Evolutionary conservation across 1,140 invertebrate genomes (phyloP), one percentile per base, ranked within the genome.

Genomic region (Drosophila funebris): DNA sequence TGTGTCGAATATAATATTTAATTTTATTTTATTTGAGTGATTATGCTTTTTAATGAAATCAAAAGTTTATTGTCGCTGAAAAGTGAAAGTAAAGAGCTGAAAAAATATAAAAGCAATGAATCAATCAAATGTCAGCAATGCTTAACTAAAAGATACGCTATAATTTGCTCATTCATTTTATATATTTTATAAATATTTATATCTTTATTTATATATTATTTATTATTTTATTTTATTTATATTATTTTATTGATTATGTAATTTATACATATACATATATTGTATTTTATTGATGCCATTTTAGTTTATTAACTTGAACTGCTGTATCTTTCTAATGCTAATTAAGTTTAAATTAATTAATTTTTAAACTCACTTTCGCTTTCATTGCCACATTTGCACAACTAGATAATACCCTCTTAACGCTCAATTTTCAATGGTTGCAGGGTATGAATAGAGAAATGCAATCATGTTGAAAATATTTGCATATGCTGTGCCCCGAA

Each of bases 401-500:
- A 13, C 33, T 36, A 18, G 1, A 41, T 1, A n/a, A 0, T 18
- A 41, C 39, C 8, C 16, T 18, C 8, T 16, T 7, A 4, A 18
- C 2, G 39, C 27, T 7, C 22, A 27, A 27, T 13, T 52, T 52
- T 18, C 31, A 37, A 53, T 53, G 50, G 50, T 6, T 52, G 27
- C 24, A 18, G 48, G 13, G 14, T 13, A 18, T 52, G 48, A 87
- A 50, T 57, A 67, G 62, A 69, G 76, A 87, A 82, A 82, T 76
- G 82, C 82, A 87, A 87, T 87, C 83, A 88, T 75, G 82, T 71
- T 63, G 82, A 87, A 87, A 87, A 87, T 87, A 87, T 87, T 87
- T 87, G 82, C 83, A 87, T 87, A 82, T 82, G 82, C 70, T 53
- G 37, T 57, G 57, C 78, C 56, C 41, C 60, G 48, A 54, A 73